Evolutionary conservation across 2,888 invertebrate genomes (phyloP).

Genomic region (Pseudococcus longispinus): DNA sequence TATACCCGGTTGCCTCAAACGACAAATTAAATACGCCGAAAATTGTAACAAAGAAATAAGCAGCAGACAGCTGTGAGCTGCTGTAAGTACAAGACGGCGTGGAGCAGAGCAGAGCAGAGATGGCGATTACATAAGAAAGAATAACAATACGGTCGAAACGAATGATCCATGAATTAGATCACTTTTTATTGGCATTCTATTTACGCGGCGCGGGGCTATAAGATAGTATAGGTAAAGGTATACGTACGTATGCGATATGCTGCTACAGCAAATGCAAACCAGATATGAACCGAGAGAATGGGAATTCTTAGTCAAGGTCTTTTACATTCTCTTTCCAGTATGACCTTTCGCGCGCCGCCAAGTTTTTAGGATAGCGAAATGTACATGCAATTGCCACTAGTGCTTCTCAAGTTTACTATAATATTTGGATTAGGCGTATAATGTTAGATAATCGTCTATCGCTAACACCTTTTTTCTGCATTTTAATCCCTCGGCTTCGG

Average conservation of each 20-base stretch:
- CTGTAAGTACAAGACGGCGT: not conserved
- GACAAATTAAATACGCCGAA: not conserved
- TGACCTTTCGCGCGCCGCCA: conserved; percentile 42
- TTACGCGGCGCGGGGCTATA: not conserved
- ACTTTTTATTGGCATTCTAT: conserved; percentile 41
- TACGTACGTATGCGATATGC: not conserved
- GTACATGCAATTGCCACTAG: conserved; percentile 22
- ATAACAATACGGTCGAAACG: conserved; percentile 18
- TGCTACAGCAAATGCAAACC: conserved; percentile 11
- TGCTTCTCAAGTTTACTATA: conserved; percentile 4
- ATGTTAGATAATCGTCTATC: conserved; percentile 6
- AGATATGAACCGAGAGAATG: conserved; percentile 34
- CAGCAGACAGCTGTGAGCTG: not conserved
- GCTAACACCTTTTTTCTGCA: conserved; percentile 23
- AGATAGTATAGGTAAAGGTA: not conserved
- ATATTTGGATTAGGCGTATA: conserved; percentile 32
- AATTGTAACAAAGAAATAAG: conserved; percentile 2
- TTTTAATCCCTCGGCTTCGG: not conserved
- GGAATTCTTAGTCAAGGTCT: conserved; percentile 40
- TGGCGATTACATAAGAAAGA: not conserved
- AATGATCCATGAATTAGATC: conserved; percentile 42
- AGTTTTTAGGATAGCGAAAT: not conserved
- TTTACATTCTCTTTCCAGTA: conserved; percentile 41
- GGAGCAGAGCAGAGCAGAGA: not conserved
- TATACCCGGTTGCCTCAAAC: not conserved